Base-by-base conservation (phyloP, 2,888 invertebrate genomes). In the Rotaria sp. region DNA sequence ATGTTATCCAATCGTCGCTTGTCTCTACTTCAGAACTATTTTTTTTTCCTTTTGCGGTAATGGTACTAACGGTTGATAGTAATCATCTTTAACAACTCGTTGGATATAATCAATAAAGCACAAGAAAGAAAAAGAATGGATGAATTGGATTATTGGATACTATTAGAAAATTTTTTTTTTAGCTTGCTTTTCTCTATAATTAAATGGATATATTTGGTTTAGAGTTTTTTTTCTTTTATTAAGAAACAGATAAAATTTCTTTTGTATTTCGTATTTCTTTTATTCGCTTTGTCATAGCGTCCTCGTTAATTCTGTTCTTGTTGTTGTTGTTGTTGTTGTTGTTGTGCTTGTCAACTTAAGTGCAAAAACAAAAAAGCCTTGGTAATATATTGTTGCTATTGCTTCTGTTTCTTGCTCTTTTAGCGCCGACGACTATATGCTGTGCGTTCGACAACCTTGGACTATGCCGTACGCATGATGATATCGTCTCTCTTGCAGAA, bases 401-500 rank as follows among this genome's bases (percentile, higher is more conserved):
- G 35, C 35, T 67, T 18, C 67, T 67, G 67, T 67, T 67, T 35
- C 67, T 67, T 67, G 67, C 67, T 67, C 67, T 67, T 67, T 67
- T 30, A 30, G 8, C 15, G 67, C 4, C 67, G 67, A 67, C 35
- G 21, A 35, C 18, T 30, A 38, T 35, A 67, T 38, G 7, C 21
- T 10, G 67, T 35, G 21, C 35, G 35, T 11, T 67, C 35, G 67
- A 67, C 21, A 67, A 67, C 67, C 67, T 67, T 67, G 67, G 67
- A 55, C 35, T 35, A 67, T 35, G 21, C 18, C 21, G 67, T 67
- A 21, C 35, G 35, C 35, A 8, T 67, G 67, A 67, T 67, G 67
- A 67, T 67, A 67, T 67, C 67, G 67, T 35, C 67, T 67, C 67
- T 67, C 67, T 67, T 67, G 35, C 67, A 67, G 67, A 67, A 67